Evolutionary conservation across 1,140 invertebrate species (phyloP), one percentile per base, ranked within the genome.

Genomic region (Drosophila kikkawai): DNA sequence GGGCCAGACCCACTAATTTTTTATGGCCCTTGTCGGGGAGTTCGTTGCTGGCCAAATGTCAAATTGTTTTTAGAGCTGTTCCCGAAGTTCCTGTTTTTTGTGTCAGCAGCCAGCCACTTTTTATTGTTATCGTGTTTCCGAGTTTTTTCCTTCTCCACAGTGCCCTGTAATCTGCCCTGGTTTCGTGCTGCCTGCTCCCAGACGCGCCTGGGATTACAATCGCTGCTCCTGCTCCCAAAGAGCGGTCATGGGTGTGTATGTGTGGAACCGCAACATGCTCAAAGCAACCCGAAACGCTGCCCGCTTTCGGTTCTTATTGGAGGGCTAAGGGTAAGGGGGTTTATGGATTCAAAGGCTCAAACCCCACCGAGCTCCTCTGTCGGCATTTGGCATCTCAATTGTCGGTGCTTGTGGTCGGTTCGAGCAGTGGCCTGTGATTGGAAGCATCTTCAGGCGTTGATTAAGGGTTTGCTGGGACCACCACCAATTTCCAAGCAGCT

Each of bases 31-130:
- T 63, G 76, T 63, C 48, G 75, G 67, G 67, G 69, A 61, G 69
- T 37, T 58, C 36, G 41, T 32, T 87, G 82, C 80, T 88, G 84
- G 85, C 85, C 84, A 90, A 84, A 88, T 90, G 80, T 90, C 84
- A 88, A 88, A 88, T 88, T 88, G 84, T 88, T 88, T 88, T 88
- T 84, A 90, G 81, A 88, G 81, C 85, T 80, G 73, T 63, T 48
- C 36, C 55, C 59, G 63, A 59, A 47, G 59, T 75, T 75, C 39
- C 75, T 50, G 50, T 66, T 77, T 77, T 73, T 80, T 73, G 75
- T 75, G 57, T 71, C 68, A 75, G 75, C 76, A 78, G 64, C 58
- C 70, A 73, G 74, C 58, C 64, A 73, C 65, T 79, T 79, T 88
- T 88, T 88, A 81, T 90, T 53, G 78, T 55, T 69, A 84, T 80